Conservation (phyloP, 2,113 vertebrate species). For the Anser brachyrhynchus region DNA sequence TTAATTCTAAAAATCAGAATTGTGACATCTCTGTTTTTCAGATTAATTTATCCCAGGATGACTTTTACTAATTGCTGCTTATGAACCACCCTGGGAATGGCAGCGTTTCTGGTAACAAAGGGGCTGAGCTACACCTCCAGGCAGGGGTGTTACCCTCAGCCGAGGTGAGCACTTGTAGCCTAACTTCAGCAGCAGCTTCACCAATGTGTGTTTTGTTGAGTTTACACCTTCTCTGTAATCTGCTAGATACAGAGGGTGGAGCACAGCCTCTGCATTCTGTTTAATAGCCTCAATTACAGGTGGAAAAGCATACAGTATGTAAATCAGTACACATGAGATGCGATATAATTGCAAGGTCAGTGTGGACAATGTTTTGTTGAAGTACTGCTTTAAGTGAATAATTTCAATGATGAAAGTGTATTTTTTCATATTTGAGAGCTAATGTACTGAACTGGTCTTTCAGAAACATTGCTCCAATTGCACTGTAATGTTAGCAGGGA, state of each 20-base stretch:
- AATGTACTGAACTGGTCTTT: constrained; percentile 72
- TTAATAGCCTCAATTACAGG: constrained; percentile 72
- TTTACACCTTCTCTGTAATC: constrained; percentile 4
- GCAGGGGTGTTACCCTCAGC: background rate
- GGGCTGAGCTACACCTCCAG: background rate
- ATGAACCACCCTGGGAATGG: background rate
- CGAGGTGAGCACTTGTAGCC: background rate
- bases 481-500: constrained; percentile 62
- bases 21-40: background rate
- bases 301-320: constrained; percentile 63
- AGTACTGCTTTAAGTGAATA: constrained; percentile 70
- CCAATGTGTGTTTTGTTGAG: constrained; percentile 10
- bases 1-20: background rate
- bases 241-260: constrained; percentile 32
- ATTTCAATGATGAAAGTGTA: constrained; percentile 69
- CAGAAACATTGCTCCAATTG: constrained; percentile 66
- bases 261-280: constrained; percentile 36
- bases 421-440: constrained; percentile 70
- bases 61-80: background rate
- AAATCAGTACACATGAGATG: constrained; percentile 68
- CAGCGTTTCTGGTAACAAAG: background rate
- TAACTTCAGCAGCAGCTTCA: constrained; percentile 15
- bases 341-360: constrained; percentile 71
- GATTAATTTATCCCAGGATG: background rate
- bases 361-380: constrained; percentile 67